A percentile compares a stretch with the other conserved stretches of the same genome.
phyloP scores from a whole-genome alignment of 2,113 vertebrate species.

The Phainopepla nitens region DNA sequence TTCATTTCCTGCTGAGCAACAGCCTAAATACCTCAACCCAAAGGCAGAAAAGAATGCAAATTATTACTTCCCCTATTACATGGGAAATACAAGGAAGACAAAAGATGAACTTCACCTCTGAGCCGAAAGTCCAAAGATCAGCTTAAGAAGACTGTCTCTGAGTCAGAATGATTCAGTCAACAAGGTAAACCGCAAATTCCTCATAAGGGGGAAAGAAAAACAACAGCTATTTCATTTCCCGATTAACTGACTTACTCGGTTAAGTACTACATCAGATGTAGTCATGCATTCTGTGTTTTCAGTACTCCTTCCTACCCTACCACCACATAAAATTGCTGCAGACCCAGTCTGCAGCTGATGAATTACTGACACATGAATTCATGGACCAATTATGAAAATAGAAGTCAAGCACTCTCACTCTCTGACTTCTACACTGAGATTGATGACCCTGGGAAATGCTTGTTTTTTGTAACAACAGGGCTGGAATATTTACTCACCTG shows the following conservation, averaged over 20 bases:
- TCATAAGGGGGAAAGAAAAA: not conserved
- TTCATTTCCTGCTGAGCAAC: conserved; percentile 34
- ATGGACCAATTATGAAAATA: not conserved
- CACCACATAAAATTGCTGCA: not conserved
- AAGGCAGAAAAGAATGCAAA: conserved; percentile 36
- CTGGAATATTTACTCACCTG: not conserved
- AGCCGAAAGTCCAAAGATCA: not conserved
- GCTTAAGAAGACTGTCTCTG: not conserved
- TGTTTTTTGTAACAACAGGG: not conserved
- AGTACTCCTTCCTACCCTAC: not conserved
- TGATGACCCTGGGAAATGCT: not conserved
- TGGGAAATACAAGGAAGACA: conserved; percentile 6
- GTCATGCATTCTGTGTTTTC: not conserved
- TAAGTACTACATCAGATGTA: not conserved
- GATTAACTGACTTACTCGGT: not conserved
- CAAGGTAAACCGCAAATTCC: conserved; percentile 44
- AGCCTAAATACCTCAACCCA: not conserved
- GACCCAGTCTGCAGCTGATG: not conserved
- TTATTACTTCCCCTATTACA: conserved; percentile 8
- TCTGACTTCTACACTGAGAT: not conserved
- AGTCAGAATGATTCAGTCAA: conserved; percentile 14
- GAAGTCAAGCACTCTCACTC: not conserved
- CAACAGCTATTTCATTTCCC: not conserved
- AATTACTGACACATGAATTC: not conserved
- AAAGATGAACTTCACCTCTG: conserved; percentile 33